Evolutionary conservation across 1,140 invertebrate species (phyloP).

Genomic region (Hycleus cichorii): DNA sequence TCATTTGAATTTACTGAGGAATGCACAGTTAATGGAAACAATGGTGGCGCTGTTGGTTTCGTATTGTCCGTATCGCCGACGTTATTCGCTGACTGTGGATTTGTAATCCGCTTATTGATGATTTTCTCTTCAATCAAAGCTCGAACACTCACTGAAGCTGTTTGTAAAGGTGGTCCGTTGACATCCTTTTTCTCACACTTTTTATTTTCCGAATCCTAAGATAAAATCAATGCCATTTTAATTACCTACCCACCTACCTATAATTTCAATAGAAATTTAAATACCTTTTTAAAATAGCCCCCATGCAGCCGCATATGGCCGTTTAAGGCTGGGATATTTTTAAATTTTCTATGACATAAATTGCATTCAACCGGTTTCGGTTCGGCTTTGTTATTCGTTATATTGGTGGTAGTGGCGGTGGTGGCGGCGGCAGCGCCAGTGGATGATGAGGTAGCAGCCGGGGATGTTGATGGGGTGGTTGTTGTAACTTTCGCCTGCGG

Average conservation of each 20-base stretch:
- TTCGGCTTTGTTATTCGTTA: constrained; percentile 47
- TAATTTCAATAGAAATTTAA: not conserved
- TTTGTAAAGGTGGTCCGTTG: constrained; percentile 72
- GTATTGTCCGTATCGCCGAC: constrained; percentile 37
- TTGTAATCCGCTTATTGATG: constrained; percentile 68
- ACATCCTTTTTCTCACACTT: constrained; percentile 79
- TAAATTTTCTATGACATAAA: constrained; percentile 89
- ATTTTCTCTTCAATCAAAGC: constrained; percentile 89
- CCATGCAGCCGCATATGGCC: constrained; percentile 96
- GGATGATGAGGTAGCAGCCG: constrained; percentile 26
- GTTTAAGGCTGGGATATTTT: constrained; percentile 94
- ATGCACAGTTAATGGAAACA: constrained; percentile 43
- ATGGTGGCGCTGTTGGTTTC: constrained; percentile 42
- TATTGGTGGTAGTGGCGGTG: constrained; percentile 36
- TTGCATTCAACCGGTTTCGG: constrained; percentile 87
- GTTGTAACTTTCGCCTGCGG: constrained; percentile 31
- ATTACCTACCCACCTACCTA: not conserved
- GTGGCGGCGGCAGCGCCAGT: constrained; percentile 20
- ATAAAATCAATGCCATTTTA: not conserved
- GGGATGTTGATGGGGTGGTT: constrained; percentile 32
- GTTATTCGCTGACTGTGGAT: constrained; percentile 42
- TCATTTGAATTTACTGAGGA: constrained; percentile 43
- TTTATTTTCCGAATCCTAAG: constrained; percentile 74
- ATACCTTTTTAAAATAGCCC: constrained; percentile 91
- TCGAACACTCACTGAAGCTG: constrained; percentile 76